Evolutionary conservation across 64 coral and sea anemone species (phyloP), one percentile per base, ranked within the genome.

Genomic region (Hydrozoanthus tunicans): DNA sequence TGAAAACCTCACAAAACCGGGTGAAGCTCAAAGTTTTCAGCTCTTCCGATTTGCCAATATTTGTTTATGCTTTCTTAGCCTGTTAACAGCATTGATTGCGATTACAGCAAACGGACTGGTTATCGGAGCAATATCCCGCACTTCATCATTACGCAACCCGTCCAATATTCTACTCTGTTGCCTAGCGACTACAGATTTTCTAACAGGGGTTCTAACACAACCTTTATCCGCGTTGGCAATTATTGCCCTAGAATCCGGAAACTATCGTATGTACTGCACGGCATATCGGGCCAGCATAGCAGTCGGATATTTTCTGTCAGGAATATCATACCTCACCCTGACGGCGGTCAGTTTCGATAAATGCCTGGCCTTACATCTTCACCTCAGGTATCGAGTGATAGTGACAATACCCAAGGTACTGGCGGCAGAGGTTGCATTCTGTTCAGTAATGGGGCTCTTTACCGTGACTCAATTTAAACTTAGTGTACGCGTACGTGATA

Each of bases 121-220:
- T 80, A 61, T 80, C 57, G 58, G 78, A 54, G 78, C 51, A 80
- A 80, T 80, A 80, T 59, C 56, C 17, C 58, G 55, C n/a, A 80
- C 54, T 9, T 25, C 54, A 6, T 61, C 78, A 60, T 8, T 80
- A 9, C 78, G 59, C 23, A 60, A 60, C 17, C 78, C 78, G 20
- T 61, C 78, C 78, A 80, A 80, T 17, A 80, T 60, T 59, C 78
- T 80, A 80, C 78, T 80, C 59, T 80, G 78, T n/a, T 80, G 17
- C 26, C 78, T 80, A 11, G 78, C 78, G 59, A 60, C 9, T 8
- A 59, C 78, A 25, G 78, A 80, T n/a, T 56, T 80, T 59, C n/a
- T 80, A 8, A 62, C 58, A 4, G 59, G 25, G 7, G 4, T 60
- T 12, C 3, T 81, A 60, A 81, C 58, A 6, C 79, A 81, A 26